Evolutionary conservation across 2,888 invertebrate genomes (phyloP), one percentile per base, ranked within the genome.

Genomic region (Chelonus formosanus): DNA sequence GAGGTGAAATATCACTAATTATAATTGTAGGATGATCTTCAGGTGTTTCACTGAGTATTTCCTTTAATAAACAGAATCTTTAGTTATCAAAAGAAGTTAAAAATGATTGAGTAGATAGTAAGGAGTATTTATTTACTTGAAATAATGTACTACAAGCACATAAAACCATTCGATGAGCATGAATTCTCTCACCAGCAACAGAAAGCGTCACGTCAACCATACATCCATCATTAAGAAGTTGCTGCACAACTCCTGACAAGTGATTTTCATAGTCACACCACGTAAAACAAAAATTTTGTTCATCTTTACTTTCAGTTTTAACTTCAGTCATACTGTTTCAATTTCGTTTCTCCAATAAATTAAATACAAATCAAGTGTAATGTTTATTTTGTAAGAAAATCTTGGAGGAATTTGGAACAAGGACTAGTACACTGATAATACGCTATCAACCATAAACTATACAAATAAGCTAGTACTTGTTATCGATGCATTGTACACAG

Each of bases 201-300:
- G 83, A 83, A 45, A 86, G 76, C 10, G 85, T 86, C 44, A 86
- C 85, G 70, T 86, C 86, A 68, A 86, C 85, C 83, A 86, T 84
- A 32, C 81, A 83, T 68, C 83, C 80, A 55, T 84, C 80, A 8
- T 80, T 80, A 6, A 84, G 70, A 6, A 85, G 76, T 64, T 85
- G 81, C 34, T 80, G 76, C 62, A 84, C 80, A 44, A 84, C 79
- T 62, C 79, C 78, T 48, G 83, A 79, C 45, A 85, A 73, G 66
- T 85, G 81, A 68, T 72, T 78, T 47, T 83, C 80, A 71, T 85
- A 83, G 70, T 85, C 79, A 71, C 76, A 78, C 85, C 85, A 85
- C 78, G 84, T 84, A 70, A 85, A 81, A 72, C 78, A 83, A 68
- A 80, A 85, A 65, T 76, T 79, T 65, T 74, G 73, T 40, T 72